Evolutionary conservation across 1,140 invertebrate genomes (phyloP), one percentile per base, ranked within the genome.

Genomic region (Eupristina koningsbergeri): DNA sequence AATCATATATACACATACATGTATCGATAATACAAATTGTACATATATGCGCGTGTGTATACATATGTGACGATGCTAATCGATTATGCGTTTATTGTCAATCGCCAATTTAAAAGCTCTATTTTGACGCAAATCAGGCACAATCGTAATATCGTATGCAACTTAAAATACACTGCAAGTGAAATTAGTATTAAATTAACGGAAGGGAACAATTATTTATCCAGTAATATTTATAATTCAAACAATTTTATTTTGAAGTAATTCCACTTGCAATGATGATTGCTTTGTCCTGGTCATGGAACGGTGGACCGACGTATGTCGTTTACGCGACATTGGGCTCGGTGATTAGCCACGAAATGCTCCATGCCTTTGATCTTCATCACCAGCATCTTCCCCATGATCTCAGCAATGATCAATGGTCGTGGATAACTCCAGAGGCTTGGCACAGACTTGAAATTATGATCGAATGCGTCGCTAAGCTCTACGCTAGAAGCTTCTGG

Each of bases 231-330:
- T 50, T 36, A 71, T 64, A 77, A 61, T 71, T 63, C 63, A 45
- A 63, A 81, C 34, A 61, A 73, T 17, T 74, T 67, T 58, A 22
- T 50, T 31, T 71, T 78, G 0, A 34, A 93, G 93, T 92, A n/a
- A 92, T 96, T 85, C 95, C 95, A 6, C 91, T 95, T 74, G 95
- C 95, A 11, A 94, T 96, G 86, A 91, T 96, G 76, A 94, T 94
- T 53, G 87, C 90, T 5, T 94, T 94, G 86, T 95, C 96, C 1
- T 92, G 93, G 86, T 93, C 93, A 53, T 89, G 90, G 85, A 87
- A 90, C n/a, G 90, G 91, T 75, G 91, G 92, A 29, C 92, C 92
- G 7, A 86, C 89, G 58, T 94, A 93, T 64, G 87, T 93, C 15
- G 87, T 90, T 22, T 91, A 93, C 84, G 91, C 92, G 1, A 93